Evolutionary conservation across 1,140 invertebrate genomes (phyloP).

Genomic region (Augochlora pura): DNA sequence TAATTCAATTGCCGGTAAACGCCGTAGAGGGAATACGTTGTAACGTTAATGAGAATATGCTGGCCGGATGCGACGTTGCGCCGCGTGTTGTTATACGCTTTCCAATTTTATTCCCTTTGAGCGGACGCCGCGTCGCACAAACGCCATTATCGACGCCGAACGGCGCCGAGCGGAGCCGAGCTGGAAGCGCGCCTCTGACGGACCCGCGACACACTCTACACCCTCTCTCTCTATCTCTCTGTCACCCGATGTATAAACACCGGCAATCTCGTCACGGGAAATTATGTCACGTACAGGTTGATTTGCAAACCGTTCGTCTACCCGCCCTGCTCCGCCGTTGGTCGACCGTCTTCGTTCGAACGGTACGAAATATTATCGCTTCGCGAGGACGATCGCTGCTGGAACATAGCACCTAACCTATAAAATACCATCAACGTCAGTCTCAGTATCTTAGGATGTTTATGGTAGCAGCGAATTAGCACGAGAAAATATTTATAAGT

Average conservation of each 20-base stretch:
- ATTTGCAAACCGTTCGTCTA: conserved; percentile 20
- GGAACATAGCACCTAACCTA: too few species aligned
- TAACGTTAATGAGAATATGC: conserved; percentile 35
- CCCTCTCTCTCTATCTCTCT: too few species aligned
- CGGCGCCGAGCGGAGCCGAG: not conserved
- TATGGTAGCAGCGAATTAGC: too few species aligned
- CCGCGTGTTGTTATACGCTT: conserved; percentile 12
- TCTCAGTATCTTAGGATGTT: too few species aligned
- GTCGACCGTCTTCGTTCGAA: not conserved
- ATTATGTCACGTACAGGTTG: conserved; percentile 31
- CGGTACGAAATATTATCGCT: not conserved
- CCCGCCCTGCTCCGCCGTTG: not conserved
- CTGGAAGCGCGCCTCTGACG: not conserved
- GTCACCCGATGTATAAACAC: conserved; percentile 35
- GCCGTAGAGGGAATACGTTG: conserved; percentile 12
- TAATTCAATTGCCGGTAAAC: conserved; percentile 17
- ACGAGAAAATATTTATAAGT: too few species aligned
- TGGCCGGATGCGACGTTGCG: not conserved
- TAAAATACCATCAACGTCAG: too few species aligned
- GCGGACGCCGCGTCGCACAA: conserved; percentile 1
- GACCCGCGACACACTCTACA: not conserved
- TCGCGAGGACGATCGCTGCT: too few species aligned
- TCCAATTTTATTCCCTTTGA: conserved; percentile 45
- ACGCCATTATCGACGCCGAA: conserved; percentile 38
- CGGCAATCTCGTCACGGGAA: conserved; percentile 34